phyloP scores from a whole-genome alignment of 2,888 invertebrate species.

The Hecatera dysodea region DNA sequence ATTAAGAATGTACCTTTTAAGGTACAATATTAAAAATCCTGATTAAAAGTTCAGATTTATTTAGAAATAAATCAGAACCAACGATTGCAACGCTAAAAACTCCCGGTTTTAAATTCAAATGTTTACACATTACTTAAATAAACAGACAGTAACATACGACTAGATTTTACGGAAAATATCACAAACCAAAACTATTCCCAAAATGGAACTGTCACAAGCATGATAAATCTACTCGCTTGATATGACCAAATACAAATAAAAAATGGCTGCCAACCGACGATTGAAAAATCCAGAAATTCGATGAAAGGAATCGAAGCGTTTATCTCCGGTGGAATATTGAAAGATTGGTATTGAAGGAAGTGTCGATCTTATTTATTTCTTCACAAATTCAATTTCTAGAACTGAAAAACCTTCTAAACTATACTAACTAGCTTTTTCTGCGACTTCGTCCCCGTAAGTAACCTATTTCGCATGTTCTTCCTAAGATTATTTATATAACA shows the following conservation, averaged over 20 bases:
- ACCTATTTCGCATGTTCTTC: too few relatives aligned
- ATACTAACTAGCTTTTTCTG: too few relatives aligned
- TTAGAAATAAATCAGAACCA: too few relatives aligned
- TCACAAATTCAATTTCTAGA: neutral
- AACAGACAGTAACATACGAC: constrained; percentile 39
- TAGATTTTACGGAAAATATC: constrained; percentile 37
- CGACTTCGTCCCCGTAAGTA: too few relatives aligned
- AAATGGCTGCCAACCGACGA: constrained; percentile 31
- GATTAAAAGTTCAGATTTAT: too few relatives aligned
- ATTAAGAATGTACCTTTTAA: too few relatives aligned
- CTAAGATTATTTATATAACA: too few relatives aligned
- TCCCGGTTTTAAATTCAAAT: neutral
- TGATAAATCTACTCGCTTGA: constrained; percentile 57
- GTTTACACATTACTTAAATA: constrained; percentile 34
- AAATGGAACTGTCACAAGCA: constrained; percentile 37
- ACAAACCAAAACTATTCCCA: constrained; percentile 29
- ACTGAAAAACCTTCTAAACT: too few relatives aligned
- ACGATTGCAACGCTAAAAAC: neutral
- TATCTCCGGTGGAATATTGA: constrained; percentile 47
- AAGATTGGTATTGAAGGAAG: constrained; percentile 14
- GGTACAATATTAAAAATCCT: too few relatives aligned
- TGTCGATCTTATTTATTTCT: constrained; percentile 12
- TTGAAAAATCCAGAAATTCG: constrained; percentile 32
- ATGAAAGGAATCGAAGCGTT: constrained; percentile 46
- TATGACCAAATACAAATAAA: constrained; percentile 38